phyloP scores from a whole-genome alignment of 2,888 invertebrate species.

The Trachelus tabidus region DNA sequence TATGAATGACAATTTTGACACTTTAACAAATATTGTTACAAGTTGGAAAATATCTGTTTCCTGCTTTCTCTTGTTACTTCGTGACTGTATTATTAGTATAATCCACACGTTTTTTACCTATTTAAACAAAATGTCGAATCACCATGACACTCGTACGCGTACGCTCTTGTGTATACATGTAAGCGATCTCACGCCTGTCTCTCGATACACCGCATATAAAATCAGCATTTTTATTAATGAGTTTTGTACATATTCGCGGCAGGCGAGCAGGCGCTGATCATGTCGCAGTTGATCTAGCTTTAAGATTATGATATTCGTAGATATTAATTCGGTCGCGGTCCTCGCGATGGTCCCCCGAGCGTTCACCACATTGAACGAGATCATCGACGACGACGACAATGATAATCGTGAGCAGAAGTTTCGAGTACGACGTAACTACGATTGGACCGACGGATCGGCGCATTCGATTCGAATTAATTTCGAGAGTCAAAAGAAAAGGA shows the following conservation, averaged over 20 bases:
- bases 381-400: not conserved
- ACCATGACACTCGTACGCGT: not conserved
- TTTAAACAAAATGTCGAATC: not conserved
- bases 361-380: slow-evolving; percentile 18
- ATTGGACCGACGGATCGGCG: not conserved
- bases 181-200: not conserved
- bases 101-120: not conserved
- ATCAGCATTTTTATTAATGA: not conserved
- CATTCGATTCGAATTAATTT: not conserved
- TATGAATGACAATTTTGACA: not conserved
- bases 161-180: not conserved
- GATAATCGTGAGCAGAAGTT: not conserved
- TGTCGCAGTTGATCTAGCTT: slow-evolving; percentile 41
- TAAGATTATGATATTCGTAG: slow-evolving; percentile 48
- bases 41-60: not conserved
- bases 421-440: not conserved
- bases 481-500: not conserved
- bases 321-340: slow-evolving; percentile 34
- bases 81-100: not conserved
- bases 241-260: not conserved
- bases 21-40: not conserved
- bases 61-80: not conserved
- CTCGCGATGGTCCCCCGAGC: slow-evolving; percentile 45
- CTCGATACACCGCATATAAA: not conserved
- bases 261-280: not conserved